Evolutionary conservation across 2,113 vertebrate genomes (phyloP).

Genomic region (Myotis lucifugus): DNA sequence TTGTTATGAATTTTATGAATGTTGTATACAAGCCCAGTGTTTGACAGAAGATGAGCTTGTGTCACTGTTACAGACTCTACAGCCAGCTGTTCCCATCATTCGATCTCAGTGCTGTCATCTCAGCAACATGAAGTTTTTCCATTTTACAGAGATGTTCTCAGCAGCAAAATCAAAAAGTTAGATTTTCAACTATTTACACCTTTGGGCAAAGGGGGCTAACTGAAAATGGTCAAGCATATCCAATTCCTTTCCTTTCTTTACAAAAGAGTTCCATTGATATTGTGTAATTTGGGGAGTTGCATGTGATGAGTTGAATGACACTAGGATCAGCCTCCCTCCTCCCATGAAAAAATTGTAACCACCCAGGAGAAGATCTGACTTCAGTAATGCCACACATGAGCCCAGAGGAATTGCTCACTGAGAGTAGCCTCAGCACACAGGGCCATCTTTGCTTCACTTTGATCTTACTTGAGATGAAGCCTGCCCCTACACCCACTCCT

Average conservation of each 20-base stretch:
- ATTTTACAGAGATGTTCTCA: not conserved
- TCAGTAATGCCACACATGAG: not conserved
- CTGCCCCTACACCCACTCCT: accelerated
- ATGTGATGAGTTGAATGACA: not conserved
- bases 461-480: not conserved
- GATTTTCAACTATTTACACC: not conserved
- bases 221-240: not conserved
- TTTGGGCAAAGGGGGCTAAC: not conserved
- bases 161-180: not conserved
- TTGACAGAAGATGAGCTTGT: not conserved
- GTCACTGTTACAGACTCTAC: not conserved
- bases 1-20: slow-evolving; percentile 14
- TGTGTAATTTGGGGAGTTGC: not conserved
- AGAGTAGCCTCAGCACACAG: not conserved
- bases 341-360: not conserved
- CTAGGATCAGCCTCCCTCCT: not conserved
- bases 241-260: not conserved
- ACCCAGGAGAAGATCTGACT: not conserved
- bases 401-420: not conserved
- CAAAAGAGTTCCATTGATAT: not conserved
- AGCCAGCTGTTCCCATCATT: not conserved
- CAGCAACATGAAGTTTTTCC: not conserved
- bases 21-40: not conserved
- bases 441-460: not conserved
- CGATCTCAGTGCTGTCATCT: not conserved